Evolutionary conservation across 2,797 vertebrate genomes (phyloP), one percentile per base, ranked within the genome.

Genomic region (Loriculus beryllinus): DNA sequence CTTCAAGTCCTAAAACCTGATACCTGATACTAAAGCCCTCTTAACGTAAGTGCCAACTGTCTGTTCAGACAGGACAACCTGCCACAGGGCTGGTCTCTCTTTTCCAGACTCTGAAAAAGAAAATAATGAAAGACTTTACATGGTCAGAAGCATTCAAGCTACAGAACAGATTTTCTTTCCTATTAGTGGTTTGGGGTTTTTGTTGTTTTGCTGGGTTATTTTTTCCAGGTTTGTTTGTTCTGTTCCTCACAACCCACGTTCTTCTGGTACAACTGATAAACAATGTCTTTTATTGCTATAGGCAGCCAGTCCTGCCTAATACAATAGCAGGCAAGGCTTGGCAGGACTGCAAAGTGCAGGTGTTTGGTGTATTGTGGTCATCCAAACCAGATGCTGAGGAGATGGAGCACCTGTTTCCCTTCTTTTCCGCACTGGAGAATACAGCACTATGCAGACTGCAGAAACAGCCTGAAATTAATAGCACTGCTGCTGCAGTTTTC

Each of bases 371-470:
- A 97, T 97, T 97, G 97, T 98, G 97, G 91, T 97, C 97, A 98
- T 97, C 97, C 92, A 97, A 98, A 98, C 93, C 98, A 98, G 97
- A 98, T 98, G 98, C 96, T 70, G 96, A 95, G 97, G 96, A 96
- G 95, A 89, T 92, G 93, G 97, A 98, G 98, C 98, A 99, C 98
- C 98, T 99, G 98, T 98, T 99, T 99, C 98, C 99, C 98, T 98
- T 98, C 97, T 98, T 98, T 97, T 88, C 94, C 9, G 20, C 31
- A 26, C 94, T 18, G 52, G 96, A 95, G 96, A 93, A 91, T 68
- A 63, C 60, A 49, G 84, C 76, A 86, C 85, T 91, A 10, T n/a
- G 47, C 13, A 74, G 83, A 68, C 75, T 59, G 51, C 33, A 88
- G 90, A 78, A 93, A 78, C 71, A 83, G 78, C 67, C 67, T 91